Percentiles rank a stretch among this genome's conserved stretches.
These are phyloP conservation scores for Drosophila birchii DNA, from an alignment of 2,888 invertebrate species.

Conservation along the genomic window DNA sequence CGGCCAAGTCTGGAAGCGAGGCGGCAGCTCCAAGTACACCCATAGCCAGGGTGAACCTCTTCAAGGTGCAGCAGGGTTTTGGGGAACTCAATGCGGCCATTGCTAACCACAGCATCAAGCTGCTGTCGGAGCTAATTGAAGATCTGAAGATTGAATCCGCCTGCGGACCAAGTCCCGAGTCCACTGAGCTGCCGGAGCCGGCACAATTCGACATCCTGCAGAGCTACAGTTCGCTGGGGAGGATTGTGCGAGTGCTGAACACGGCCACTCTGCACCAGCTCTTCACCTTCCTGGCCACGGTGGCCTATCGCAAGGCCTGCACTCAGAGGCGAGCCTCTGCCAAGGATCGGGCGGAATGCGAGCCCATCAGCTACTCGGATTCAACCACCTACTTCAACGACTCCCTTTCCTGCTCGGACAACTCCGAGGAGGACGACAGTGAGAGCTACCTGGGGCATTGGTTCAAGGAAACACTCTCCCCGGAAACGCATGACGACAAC, in stretches of 20 bases:
- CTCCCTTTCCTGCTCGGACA: conserved; percentile 95
- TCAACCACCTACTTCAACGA: conserved; percentile 98
- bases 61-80: conserved; percentile 92
- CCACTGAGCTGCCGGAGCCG: conserved; percentile 77
- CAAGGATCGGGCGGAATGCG: conserved; percentile 91
- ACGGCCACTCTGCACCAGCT: conserved; percentile 87
- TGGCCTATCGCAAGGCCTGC: conserved; percentile 95
- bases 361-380: conserved; percentile 94
- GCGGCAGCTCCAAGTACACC: conserved; percentile 78
- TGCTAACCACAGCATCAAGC: conserved; percentile 92
- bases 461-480: conserved; percentile 97
- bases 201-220: conserved; percentile 85
- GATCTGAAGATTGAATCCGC: conserved; percentile 84
- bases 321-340: conserved; percentile 92
- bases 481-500: conserved; percentile 85
- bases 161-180: conserved; percentile 47
- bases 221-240: conserved; percentile 84
- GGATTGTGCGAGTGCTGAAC: conserved; percentile 86
- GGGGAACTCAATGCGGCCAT: conserved; percentile 95
- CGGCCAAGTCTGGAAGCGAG: conserved; percentile 57
- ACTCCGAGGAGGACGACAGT: conserved; percentile 92
- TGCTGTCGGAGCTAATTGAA: conserved; percentile 85
- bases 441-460: conserved; percentile 89
- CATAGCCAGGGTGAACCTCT: conserved; percentile 88
- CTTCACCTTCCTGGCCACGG: conserved; percentile 94